Base-by-base conservation (phyloP, 2,797 vertebrate genomes). In the Buphagus erythrorhynchus region DNA sequence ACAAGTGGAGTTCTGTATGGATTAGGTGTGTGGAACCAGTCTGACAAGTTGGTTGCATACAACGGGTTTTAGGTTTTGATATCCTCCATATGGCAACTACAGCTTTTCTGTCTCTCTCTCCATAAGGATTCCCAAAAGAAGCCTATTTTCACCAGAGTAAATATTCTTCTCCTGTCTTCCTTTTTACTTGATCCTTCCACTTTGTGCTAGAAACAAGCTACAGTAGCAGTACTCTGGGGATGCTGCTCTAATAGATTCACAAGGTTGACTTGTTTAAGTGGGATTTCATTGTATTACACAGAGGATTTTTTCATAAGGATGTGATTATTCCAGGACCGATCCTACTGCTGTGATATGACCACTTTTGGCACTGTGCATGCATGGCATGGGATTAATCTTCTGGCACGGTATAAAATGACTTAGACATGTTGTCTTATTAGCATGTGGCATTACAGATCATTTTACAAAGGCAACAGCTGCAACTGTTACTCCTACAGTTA, bases 401-500 rank as follows among this genome's bases (percentile, higher is more conserved):
- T 95, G 83, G 96, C 92, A 65, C 87, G 35, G 43, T 96, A 93
- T 96, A 96, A 96, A 98, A 96, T 96, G 96, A 96, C 95, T 96
- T 95, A 92, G 97, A 97, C 93, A 95, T 59, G 59, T 95, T 93
- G 90, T 96, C 88, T 96, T 97, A 97, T 97, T 97, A 96, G 95
- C 88, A 94, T 81, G 91, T 97, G 96, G 91, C 86, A 94, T 92
- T 96, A 90, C 96, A 96, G 97, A 96, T 98, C 97, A 93, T 78
- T 95, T 98, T 98, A 98, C 97, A 97, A 98, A 98, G 92, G 90
- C 97, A 97, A 90, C 98, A 98, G 98, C 98, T 98, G 97, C 96
- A 97, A 84, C 96, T 94, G 75, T 97, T 97, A 93, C 95, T 97
- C 86, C 80, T 93, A 80, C 93, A 92, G 94, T 96, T 96, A 97